phyloP scores from a whole-genome alignment of 2,113 vertebrate genomes.

The Osmerus mordax region DNA sequence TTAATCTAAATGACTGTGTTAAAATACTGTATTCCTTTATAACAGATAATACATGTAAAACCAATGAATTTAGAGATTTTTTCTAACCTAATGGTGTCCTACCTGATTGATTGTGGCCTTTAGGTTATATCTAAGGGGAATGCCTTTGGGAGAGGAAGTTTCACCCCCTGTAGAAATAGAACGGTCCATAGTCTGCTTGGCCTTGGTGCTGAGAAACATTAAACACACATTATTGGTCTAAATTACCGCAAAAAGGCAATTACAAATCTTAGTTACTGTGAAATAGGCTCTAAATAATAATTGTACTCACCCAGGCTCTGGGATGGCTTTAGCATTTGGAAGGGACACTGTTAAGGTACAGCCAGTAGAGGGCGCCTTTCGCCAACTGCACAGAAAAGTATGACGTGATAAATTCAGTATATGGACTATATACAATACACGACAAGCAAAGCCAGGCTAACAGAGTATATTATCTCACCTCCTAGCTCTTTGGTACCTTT shows the following conservation, averaged over 20 bases:
- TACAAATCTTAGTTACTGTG: too few species aligned
- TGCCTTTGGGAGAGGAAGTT: constrained; percentile 55
- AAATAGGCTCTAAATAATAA: background rate
- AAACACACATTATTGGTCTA: background rate
- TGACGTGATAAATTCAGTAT: background rate
- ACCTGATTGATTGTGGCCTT: constrained; percentile 72
- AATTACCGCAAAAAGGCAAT: background rate
- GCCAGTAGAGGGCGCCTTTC: constrained; percentile 55
- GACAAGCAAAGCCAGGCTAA: background rate
- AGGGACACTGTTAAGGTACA: constrained; percentile 70
- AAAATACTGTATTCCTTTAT: too few species aligned
- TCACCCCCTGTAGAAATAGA: background rate
- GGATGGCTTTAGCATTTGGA: constrained; percentile 58
- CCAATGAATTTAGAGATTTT: too few species aligned
- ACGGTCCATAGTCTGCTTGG: constrained; percentile 48
- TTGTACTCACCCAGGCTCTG: constrained; percentile 53
- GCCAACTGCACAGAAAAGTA: constrained; percentile 50
- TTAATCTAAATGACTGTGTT: too few species aligned
- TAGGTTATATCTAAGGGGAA: constrained; percentile 72
- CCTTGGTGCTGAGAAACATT: constrained; percentile 33
- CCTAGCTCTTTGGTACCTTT: constrained; percentile 42
- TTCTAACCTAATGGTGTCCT: constrained; percentile 18
- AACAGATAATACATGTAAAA: too few species aligned
- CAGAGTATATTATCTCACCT: constrained; percentile 25
- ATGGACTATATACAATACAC: background rate